These are phyloP conservation scores for Drosophila bunnanda DNA, from an alignment of 2,888 invertebrate genomes.

Conservation along the genomic window DNA sequence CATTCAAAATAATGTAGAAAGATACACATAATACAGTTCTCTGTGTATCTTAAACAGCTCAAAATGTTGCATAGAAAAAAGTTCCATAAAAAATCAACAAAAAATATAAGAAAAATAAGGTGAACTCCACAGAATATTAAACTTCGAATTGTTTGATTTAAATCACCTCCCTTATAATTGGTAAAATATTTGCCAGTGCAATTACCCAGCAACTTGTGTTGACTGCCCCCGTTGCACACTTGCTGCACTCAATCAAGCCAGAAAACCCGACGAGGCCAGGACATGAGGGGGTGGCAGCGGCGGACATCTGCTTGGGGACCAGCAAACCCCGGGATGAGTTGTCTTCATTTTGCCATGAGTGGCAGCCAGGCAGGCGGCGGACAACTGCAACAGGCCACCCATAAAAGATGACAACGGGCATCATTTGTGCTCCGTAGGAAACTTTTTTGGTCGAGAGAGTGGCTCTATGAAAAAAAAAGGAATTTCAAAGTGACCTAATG, in stretches of 20 bases:
- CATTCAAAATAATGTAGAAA: too few relatives aligned
- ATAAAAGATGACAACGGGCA: constrained; percentile 34
- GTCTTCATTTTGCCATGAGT: constrained; percentile 39
- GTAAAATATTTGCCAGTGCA: constrained; percentile 3
- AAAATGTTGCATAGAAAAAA: not conserved
- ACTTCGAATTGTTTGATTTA: too few relatives aligned
- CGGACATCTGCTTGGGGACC: constrained; percentile 2
- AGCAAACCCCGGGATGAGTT: constrained; percentile 27
- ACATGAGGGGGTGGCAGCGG: constrained; percentile 3
- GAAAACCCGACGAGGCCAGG: constrained; percentile 1
- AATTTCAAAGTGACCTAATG: constrained; percentile 9
- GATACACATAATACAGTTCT: too few relatives aligned
- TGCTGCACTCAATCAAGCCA: constrained; percentile 62
- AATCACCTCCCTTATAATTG: not conserved
- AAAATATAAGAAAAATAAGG: not conserved
- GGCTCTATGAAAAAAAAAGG: not conserved
- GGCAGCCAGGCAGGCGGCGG: constrained; percentile 36
- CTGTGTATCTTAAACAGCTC: too few relatives aligned
- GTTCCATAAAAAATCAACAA: not conserved
- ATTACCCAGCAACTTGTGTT: constrained; percentile 6
- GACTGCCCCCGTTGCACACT: constrained; percentile 32
- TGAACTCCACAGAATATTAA: not conserved
- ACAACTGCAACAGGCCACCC: constrained; percentile 32
- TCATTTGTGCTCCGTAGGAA: constrained; percentile 4
- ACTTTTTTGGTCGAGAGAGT: constrained; percentile 12